Evolutionary conservation across 2,797 vertebrate genomes (phyloP), one percentile per base, ranked within the genome.

Genomic region (Eulemur mongoz): DNA sequence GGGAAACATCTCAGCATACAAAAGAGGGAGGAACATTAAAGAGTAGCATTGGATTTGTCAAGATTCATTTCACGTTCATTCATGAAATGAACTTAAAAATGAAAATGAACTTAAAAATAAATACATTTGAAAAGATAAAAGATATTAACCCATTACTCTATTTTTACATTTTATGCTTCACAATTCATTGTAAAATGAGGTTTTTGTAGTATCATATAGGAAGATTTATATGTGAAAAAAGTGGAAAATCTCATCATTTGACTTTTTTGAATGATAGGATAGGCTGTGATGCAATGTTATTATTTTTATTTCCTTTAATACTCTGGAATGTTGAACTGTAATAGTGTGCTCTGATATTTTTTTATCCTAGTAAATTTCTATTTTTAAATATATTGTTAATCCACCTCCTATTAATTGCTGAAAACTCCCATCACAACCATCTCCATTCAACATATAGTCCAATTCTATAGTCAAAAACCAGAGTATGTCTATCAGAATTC

Each of bases 111-210:
- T 59, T 88, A 32, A 59, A 80, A 88, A 88, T 67, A 94, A n/a
- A 15, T 43, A n/a, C 6, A 13, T 50, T 43, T 43, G 12, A 40
- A 93, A 87, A 91, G 18, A 23, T 63, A n/a, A 32, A 82, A 52
- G 6, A 15, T 9, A 92, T 48, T 45, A 93, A 35, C 14, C 2
- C 5, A 57, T 72, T 35, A 18, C 25, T 75, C 8, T 67, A 9
- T 54, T 85, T 80, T 94, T 13, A 93, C 88, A 93, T 45, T 61
- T 1, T 35, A 32, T 38, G 86, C 50, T 45, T 38, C 38, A 87
- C 18, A 43, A 32, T 70, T 59, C 81, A 61, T 38, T 73, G 2
- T 50, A 94, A 84, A 86, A 92, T 86, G 20, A 61, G 7, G 3
- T 32, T 43, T 25, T 69, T 94, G 43, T 5, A 7, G 14, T 63